These are phyloP conservation scores for Lasioglossum vierecki DNA, from an alignment of 2,888 invertebrate genomes.

Conservation along the genomic window DNA sequence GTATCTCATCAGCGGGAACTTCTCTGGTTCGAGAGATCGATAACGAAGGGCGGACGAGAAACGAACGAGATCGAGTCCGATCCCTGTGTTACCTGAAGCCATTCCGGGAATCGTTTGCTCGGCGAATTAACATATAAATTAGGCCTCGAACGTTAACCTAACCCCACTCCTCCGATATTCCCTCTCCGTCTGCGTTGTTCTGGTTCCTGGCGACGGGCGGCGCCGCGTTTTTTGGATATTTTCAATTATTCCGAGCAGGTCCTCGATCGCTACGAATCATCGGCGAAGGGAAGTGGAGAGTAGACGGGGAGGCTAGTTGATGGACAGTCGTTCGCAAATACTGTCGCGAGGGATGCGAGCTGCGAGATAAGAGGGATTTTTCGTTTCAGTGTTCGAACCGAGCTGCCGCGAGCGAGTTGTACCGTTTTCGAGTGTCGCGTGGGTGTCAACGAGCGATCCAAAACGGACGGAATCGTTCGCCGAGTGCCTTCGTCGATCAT, in stretches of 20 bases:
- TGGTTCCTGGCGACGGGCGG: not conserved
- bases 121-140: conserved; percentile 80
- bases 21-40: conserved; percentile 48
- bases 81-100: conserved; percentile 57
- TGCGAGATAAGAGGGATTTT: not conserved
- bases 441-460: not conserved
- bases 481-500: not conserved
- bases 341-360: not conserved
- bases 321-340: not conserved
- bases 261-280: not conserved
- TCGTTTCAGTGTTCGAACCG: not conserved
- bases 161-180: not conserved
- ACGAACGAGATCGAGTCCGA: conserved; percentile 63
- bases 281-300: not conserved
- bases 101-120: conserved; percentile 67
- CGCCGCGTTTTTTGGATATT: conserved; percentile 18
- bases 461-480: not conserved
- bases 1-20: conserved; percentile 61
- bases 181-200: not conserved
- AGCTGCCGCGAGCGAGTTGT: not conserved
- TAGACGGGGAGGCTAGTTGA: not conserved
- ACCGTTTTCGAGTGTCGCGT: not conserved
- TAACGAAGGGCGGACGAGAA: conserved; percentile 58
- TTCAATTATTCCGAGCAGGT: conserved; percentile 33
- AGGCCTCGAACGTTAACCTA: conserved; percentile 62